These are phyloP conservation scores for Cheumatopsyche charites DNA, from an alignment of 1,140 invertebrate genomes.

Conservation along the genomic window DNA sequence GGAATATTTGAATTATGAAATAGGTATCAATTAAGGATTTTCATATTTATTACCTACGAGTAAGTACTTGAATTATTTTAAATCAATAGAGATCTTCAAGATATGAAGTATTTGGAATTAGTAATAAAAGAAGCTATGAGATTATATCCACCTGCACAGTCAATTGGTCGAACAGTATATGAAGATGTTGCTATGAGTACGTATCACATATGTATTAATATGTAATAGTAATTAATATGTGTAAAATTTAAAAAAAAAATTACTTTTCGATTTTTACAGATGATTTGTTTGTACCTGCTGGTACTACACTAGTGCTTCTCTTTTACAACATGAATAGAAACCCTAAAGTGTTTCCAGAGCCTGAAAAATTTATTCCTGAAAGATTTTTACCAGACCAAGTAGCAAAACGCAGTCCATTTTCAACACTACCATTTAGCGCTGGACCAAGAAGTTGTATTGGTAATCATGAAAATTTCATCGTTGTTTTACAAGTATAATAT, in stretches of 20 bases:
- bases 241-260: background rate
- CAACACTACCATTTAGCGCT: constrained; percentile 76
- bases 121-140: constrained; percentile 69
- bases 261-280: constrained; percentile 26
- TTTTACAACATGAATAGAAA: constrained; percentile 69
- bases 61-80: too few relatives aligned
- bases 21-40: constrained; percentile 64
- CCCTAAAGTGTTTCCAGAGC: constrained; percentile 70
- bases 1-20: too few relatives aligned
- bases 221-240: constrained; percentile 52
- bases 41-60: too few relatives aligned
- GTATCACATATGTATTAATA: constrained; percentile 37
- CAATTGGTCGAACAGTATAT: constrained; percentile 64
- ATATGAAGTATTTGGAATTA: constrained; percentile 72
- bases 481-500: constrained; percentile 1
- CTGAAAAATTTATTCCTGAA: constrained; percentile 76
- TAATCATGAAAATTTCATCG: constrained; percentile 43
- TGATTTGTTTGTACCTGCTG: constrained; percentile 52
- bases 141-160: constrained; percentile 72
- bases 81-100: constrained; percentile 62
- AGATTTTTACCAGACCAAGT: constrained; percentile 69
- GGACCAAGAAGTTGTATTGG: constrained; percentile 79
- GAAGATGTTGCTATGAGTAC: constrained; percentile 59
- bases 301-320: constrained; percentile 57
- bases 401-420: constrained; percentile 60